Conservation (phyloP, 1,140 invertebrate genomes). For the Periplaneta americana region DNA sequence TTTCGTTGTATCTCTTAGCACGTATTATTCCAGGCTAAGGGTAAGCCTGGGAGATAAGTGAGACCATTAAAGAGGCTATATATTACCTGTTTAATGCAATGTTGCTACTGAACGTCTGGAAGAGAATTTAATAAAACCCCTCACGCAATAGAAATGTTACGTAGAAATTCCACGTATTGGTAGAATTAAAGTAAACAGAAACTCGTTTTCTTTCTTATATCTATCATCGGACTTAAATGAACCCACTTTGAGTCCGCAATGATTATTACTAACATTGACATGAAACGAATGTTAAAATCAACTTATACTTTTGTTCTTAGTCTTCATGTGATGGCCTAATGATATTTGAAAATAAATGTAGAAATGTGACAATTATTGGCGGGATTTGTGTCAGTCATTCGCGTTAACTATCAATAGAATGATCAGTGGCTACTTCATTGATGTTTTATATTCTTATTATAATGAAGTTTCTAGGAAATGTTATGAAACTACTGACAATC, state of each 20-base stretch:
- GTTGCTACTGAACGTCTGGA: neutral
- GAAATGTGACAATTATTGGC: too few relatives aligned
- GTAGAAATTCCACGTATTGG: neutral
- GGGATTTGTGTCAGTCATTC: too few relatives aligned
- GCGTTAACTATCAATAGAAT: too few relatives aligned
- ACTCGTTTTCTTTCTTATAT: neutral
- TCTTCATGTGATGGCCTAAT: too few relatives aligned
- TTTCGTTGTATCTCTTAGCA: neutral
- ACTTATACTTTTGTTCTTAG: too few relatives aligned
- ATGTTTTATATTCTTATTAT: too few relatives aligned
- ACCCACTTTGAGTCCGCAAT: neutral
- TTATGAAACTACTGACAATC: too few relatives aligned
- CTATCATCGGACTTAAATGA: neutral
- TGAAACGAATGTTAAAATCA: too few relatives aligned
- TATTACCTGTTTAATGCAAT: neutral
- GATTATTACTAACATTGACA: too few relatives aligned
- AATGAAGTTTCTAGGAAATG: too few relatives aligned
- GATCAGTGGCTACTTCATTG: too few relatives aligned
- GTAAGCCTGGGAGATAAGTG: neutral
- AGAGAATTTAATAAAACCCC: neutral
- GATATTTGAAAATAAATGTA: too few relatives aligned
- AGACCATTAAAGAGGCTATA: neutral
- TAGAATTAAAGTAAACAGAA: neutral
- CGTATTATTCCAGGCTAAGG: neutral
- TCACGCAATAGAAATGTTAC: neutral